A percentile compares a stretch with the other conserved stretches of the same genome.
phyloP scores from a whole-genome alignment of 2,113 vertebrate genomes.

The Heterochromis multidens region DNA sequence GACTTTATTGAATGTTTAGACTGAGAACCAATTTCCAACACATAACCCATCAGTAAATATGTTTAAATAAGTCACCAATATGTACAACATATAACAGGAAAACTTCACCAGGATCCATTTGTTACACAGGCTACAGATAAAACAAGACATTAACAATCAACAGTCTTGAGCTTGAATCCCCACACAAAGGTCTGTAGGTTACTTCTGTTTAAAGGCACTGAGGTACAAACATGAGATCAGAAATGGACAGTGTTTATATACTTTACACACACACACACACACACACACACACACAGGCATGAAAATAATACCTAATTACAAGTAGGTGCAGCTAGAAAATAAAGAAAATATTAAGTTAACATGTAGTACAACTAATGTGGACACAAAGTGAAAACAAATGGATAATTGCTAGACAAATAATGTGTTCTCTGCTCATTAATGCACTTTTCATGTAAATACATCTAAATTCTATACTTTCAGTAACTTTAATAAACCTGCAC shows the following conservation, averaged over 20 bases:
- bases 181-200: neutral
- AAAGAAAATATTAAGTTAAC: neutral
- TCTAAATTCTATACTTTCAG: neutral
- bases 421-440: conserved; percentile 54
- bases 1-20: conserved; percentile 41
- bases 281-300: neutral
- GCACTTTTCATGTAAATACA: neutral
- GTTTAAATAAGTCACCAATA: conserved; percentile 37
- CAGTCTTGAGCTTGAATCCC: neutral
- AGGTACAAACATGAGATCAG: neutral
- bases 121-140: neutral
- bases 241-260: neutral
- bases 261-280: neutral
- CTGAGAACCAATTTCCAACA: neutral
- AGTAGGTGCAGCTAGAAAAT: neutral
- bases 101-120: neutral
- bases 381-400: neutral
- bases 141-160: neutral
- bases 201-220: conserved; percentile 11
- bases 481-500: neutral
- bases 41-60: neutral
- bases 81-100: conserved; percentile 29
- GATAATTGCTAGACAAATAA: neutral
- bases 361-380: neutral
- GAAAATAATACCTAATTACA: conserved; percentile 7